Base-by-base conservation (phyloP, 2,797 vertebrate species). In the Ctenochaetus hawaiiensis region DNA sequence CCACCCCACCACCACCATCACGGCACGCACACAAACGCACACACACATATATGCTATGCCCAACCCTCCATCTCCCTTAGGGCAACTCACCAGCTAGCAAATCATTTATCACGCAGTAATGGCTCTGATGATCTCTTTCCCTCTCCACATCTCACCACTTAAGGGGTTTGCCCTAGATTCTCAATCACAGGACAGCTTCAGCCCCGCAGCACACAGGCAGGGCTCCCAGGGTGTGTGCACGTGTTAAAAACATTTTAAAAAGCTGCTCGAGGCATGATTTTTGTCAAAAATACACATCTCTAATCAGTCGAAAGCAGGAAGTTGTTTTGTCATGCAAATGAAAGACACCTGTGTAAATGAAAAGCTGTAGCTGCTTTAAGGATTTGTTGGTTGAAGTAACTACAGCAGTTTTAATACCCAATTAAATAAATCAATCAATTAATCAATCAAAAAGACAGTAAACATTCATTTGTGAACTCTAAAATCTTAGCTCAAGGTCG, bases 41-140 rank as follows among this genome's bases (percentile, higher is more conserved):
- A 20, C 56, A 68, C 41, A 53, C 17, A 2, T 60, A 52, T 8
- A 44, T 52, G 60, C 67, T 44, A 62, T 69, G 7, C 47, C 17
- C 20, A 54, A 60, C 63, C 77, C 67, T 71, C 67, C 18, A 14
- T 72, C 80, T 91, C 85, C 89, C 89, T 81, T 49, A 69, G 82
- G 90, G 87, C 80, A 86, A 67, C 81, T 91, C 91, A 89, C 79
- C 81, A 82, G 74, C 86, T 56, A 88, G 88, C 90, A 90, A 88
- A 92, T 92, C 91, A 92, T 94, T 94, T 91, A 94, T 94, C 93
- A 93, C 71, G 43, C 76, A 65, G 83, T 94, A 94, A 92, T 93
- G 91, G 91, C 87, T 91, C 87, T 86, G 89, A 92, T 94, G 84
- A 93, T 92, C 90, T 86, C 76, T 78, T 48, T 80, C 80, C 8